These are phyloP conservation scores for Coregonus suidteri DNA, from an alignment of 2,797 vertebrate genomes.

Conservation along the genomic window DNA sequence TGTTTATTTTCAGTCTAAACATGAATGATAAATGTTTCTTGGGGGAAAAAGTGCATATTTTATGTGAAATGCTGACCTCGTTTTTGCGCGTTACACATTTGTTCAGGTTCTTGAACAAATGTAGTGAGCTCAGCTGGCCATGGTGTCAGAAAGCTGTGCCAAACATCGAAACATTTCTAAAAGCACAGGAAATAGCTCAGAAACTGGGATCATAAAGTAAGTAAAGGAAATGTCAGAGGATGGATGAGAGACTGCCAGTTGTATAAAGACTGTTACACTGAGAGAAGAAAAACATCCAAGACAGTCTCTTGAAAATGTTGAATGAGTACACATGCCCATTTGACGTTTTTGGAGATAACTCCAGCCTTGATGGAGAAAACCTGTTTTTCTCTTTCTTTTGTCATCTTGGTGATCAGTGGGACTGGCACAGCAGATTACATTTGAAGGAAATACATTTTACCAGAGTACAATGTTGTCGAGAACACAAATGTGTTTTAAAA, in stretches of 20 bases:
- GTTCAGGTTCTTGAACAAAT: neutral
- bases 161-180: neutral
- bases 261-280: constrained; percentile 22
- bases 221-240: constrained; percentile 26
- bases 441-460: no score
- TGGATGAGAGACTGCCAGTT: constrained; percentile 27
- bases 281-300: neutral
- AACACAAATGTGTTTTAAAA: no score
- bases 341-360: no score
- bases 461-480: no score
- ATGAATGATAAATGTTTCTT: neutral
- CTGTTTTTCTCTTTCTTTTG: no score
- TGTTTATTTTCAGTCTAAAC: neutral
- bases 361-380: no score
- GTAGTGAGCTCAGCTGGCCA: neutral
- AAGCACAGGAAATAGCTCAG: constrained; percentile 7
- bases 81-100: neutral
- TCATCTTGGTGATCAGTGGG: no score
- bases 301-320: constrained; percentile 36
- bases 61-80: neutral
- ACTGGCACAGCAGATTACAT: no score
- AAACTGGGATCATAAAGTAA: constrained; percentile 13
- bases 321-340: neutral
- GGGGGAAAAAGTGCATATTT: no score
- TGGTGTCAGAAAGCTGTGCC: neutral